phyloP scores from a whole-genome alignment of 2,797 vertebrate species.

The Typhlichthys eigenmanni region DNA sequence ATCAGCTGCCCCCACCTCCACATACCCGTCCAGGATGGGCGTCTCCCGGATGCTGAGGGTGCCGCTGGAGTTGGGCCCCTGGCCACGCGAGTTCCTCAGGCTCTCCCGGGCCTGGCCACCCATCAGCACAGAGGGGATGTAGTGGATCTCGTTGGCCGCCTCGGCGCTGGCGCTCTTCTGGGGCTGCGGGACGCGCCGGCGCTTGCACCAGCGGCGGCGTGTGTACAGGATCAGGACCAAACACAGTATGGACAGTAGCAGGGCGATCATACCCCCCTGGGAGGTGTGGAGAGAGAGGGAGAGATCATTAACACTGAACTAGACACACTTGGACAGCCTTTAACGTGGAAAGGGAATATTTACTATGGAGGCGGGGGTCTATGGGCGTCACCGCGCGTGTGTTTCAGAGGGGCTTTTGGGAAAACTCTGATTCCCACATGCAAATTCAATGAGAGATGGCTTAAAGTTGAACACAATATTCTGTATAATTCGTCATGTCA shows the following conservation, averaged over 20 bases:
- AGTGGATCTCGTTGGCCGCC: slow-evolving; percentile 98
- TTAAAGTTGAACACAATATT: too few species aligned
- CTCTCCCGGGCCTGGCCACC: slow-evolving; percentile 95
- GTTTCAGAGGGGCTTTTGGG: too few species aligned
- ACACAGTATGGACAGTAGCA: slow-evolving; percentile 94
- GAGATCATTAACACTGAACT: background rate
- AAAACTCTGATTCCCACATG: too few species aligned
- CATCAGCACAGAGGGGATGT: slow-evolving; percentile 97
- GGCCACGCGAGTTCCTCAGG: slow-evolving; percentile 91
- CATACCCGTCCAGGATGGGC: slow-evolving; percentile 93
- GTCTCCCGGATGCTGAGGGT: slow-evolving; percentile 98
- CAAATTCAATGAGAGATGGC: too few species aligned
- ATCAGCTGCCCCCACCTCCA: background rate
- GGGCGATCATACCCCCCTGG: slow-evolving; percentile 97
- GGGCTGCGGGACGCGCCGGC: slow-evolving; percentile 94
- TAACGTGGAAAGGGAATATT: too few species aligned
- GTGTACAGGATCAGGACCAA: slow-evolving; percentile 97
- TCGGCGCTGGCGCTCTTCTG: slow-evolving; percentile 98
- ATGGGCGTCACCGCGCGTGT: too few species aligned
- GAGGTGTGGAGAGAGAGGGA: slow-evolving; percentile 15
- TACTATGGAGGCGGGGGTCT: too few species aligned
- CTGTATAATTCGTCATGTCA: too few species aligned
- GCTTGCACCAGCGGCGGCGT: slow-evolving; percentile 95
- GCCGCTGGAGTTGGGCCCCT: slow-evolving; percentile 93
- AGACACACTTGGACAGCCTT: too few species aligned